Evolutionary conservation across 2,113 vertebrate genomes (phyloP).

Genomic region (Phyllostomus hastatus): DNA sequence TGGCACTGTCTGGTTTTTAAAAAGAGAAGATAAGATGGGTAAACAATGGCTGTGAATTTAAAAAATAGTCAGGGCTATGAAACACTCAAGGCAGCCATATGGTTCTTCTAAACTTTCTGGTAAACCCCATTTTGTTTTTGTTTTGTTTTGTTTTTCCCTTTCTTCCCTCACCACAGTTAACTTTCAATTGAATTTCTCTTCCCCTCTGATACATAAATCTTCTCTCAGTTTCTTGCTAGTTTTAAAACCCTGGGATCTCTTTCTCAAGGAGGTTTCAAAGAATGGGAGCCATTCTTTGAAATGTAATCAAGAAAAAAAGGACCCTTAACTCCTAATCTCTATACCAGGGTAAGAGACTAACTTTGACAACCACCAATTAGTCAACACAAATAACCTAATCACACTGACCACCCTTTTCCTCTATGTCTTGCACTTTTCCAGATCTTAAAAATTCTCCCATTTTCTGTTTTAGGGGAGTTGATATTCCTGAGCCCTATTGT

Average conservation of each 20-base stretch:
- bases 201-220: neutral
- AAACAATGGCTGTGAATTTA: neutral
- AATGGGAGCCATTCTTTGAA: neutral
- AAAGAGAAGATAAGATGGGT: neutral
- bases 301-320: neutral
- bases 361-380: neutral
- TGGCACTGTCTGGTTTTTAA: neutral
- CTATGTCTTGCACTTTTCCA: neutral
- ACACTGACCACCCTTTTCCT: neutral
- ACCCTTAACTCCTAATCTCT: neutral
- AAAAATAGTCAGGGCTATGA: neutral
- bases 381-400: neutral
- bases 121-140: neutral
- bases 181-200: neutral
- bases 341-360: neutral
- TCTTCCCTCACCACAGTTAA: neutral
- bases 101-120: neutral
- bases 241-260: neutral
- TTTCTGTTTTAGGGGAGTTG: neutral
- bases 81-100: neutral
- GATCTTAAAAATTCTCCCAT: neutral
- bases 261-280: neutral
- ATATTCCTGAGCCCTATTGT: neutral
- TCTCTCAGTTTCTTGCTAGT: neutral
- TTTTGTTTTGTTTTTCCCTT: neutral